phyloP scores from a whole-genome alignment of 2,797 vertebrate species.

The Crenichthys baileyi region DNA sequence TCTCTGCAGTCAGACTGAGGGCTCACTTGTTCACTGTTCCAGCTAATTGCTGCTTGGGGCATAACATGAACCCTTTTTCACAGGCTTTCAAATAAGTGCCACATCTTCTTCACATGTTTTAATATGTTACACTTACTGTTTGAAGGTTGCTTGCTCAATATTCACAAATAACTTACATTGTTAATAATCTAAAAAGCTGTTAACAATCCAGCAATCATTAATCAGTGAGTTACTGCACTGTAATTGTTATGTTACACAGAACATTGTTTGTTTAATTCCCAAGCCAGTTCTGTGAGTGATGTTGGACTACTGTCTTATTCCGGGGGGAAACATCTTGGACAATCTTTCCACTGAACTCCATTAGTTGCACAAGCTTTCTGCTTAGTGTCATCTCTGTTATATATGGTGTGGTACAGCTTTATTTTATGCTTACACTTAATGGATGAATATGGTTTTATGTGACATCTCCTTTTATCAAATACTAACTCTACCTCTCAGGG shows the following conservation, averaged over 20 bases:
- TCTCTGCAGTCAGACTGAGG: too few species aligned
- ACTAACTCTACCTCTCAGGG: conserved; percentile 48
- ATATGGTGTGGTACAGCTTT: conserved; percentile 41
- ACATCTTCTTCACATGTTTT: too few species aligned
- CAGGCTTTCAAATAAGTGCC: too few species aligned
- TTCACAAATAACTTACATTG: not conserved
- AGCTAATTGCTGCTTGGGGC: too few species aligned
- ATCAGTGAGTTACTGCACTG: conserved; percentile 19
- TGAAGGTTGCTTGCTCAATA: too few species aligned
- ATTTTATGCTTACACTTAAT: conserved; percentile 66
- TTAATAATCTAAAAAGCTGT: not conserved
- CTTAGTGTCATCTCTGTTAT: conserved; percentile 52
- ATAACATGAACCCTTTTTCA: too few species aligned
- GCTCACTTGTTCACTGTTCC: too few species aligned
- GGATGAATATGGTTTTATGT: conserved; percentile 59
- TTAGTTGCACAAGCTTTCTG: conserved; percentile 58
- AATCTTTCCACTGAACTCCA: conserved; percentile 60
- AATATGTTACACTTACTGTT: too few species aligned
- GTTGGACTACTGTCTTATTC: conserved; percentile 50
- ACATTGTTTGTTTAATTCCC: conserved; percentile 48
- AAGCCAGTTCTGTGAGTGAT: conserved; percentile 39
- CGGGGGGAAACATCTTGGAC: conserved; percentile 49
- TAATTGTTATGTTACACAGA: conserved; percentile 39
- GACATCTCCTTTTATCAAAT: conserved; percentile 51
- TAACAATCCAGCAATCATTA: conserved; percentile 1